Base-by-base conservation (phyloP, 2,113 vertebrate genomes). In the Mormyrus lacerda region DNA sequence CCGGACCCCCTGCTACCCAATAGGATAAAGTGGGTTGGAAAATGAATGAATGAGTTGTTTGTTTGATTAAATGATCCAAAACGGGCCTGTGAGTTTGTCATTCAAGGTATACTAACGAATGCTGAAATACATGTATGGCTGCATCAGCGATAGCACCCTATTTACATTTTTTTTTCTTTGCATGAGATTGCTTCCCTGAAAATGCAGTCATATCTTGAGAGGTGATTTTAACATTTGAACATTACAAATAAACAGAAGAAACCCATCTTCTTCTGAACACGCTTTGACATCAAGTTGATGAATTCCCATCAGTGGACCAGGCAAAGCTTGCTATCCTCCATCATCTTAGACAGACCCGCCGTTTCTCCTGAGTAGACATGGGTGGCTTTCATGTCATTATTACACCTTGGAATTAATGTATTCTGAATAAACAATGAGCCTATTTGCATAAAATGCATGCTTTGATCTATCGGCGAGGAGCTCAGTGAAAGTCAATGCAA, bases 361-460 rank as follows among this genome's bases (percentile, higher is more conserved):
- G 2, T 35, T 21, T 47, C 35, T n/a, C 47, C 58, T 21, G 31
- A 31, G 9, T 2, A 45, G 39, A 35, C 47, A 76, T 24, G 84
- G 85, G 48, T 79, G 85, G 85, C 89, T 87, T 90, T 90, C 65
- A 73, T 90, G 45, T 87, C 84, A 73, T 87, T 69, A 73, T 85
- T 85, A 42, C 89, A 89, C 61, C 83, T 87, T 69, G 51, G 58
- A 87, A 76, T 76, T 48, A 87, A 89, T 35, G 42, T 58, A 87
- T 42, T 85, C 83, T 69, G 89, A 87, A 90, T 90, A 90, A 87
- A 90, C 65, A 90, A 90, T 87, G 17, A 85, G 19, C 42, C n/a
- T 27, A 73, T 89, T 73, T 39, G 55, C 84, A 90, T 42, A 76
- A 48, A 79, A 87, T 44, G n/a, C 61, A 44, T 50, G 61, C 89